These are phyloP conservation scores for Eristalis pertinax DNA, from an alignment of 2,888 invertebrate genomes.

Conservation along the genomic window DNA sequence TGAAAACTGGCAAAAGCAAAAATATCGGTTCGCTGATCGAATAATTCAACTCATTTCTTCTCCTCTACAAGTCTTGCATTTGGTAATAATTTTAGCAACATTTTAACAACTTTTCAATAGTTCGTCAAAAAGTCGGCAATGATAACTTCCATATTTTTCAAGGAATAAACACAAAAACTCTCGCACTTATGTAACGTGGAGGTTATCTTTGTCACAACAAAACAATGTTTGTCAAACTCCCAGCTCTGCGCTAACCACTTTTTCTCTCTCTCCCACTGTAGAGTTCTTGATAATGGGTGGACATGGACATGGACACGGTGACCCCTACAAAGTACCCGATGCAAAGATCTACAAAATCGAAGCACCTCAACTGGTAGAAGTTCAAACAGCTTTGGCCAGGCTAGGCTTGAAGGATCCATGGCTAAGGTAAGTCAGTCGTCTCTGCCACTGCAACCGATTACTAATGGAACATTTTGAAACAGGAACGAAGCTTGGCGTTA, in stretches of 20 bases:
- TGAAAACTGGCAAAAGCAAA: background rate
- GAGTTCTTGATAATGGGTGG: slow-evolving; percentile 82
- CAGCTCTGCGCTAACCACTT: background rate
- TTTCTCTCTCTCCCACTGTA: background rate
- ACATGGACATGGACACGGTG: slow-evolving; percentile 83
- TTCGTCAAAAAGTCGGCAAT: background rate
- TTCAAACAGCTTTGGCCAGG: slow-evolving; percentile 85
- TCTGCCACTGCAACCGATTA: background rate
- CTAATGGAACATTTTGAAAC: background rate
- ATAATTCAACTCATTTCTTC: background rate
- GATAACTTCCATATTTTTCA: background rate
- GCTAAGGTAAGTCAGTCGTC: slow-evolving; percentile 85
- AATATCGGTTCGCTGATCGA: background rate
- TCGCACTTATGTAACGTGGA: slow-evolving; percentile 56
- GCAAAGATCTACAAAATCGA: slow-evolving; percentile 88
- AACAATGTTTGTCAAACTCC: background rate
- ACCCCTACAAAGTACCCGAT: slow-evolving; percentile 87
- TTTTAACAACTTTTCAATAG: background rate
- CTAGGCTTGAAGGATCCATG: slow-evolving; percentile 92
- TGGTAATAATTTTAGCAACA: slow-evolving; percentile 5
- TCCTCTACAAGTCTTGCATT: background rate
- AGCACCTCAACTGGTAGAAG: slow-evolving; percentile 85
- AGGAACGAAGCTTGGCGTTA: slow-evolving; percentile 94
- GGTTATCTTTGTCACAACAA: slow-evolving; percentile 57
- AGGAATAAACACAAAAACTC: background rate